Evolutionary conservation across 2,888 invertebrate genomes (phyloP), one percentile per base, ranked within the genome.

Genomic region (Melinaea menophilus): DNA sequence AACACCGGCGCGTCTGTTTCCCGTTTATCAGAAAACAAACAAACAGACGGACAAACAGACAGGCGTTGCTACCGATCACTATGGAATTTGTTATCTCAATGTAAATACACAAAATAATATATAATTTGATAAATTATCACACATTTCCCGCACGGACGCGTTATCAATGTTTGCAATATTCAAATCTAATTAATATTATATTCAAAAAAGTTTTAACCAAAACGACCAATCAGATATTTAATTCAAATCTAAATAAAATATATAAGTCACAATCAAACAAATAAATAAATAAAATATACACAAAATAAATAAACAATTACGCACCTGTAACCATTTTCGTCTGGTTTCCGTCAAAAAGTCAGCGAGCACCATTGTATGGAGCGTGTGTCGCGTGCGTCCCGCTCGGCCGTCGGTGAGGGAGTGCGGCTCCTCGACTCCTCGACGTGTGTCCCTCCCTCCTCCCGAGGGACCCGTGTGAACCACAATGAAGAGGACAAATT

Each of bases 331-430:
- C 90, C 90, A 90, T 68, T 88, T 82, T 79, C 85, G 82, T 66
- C 89, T 76, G 13, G 90, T 90, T 75, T 89, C 90, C 69, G 88
- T 88, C 74, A 89, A 74, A 68, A 90, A 88, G 65, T 89, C 89
- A 37, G 88, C 81, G 48, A 90, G 78, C 79, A 90, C 90, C 90
- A 90, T 90, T 66, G 59, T 63, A 58, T 56, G 31, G 55, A 34
- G 22, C 34, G 56, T 58, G 58, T 41, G 65, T 61, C 66, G 69
- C 84, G 82, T 79, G 75, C 75, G 72, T 55, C 33, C 69, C 48
- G 65, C 58, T 2, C 71, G 72, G 68, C 66, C 62, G 66, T 59
- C 71, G 63, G 68, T 65, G 79, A 78, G 80, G 81, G 82, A 85
- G 80, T 86, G 73, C 45, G 55, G 58, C 9, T 37, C 37, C 56